Evolutionary conservation across 1,140 invertebrate genomes (phyloP).

Genomic region (Orius insidiosus): DNA sequence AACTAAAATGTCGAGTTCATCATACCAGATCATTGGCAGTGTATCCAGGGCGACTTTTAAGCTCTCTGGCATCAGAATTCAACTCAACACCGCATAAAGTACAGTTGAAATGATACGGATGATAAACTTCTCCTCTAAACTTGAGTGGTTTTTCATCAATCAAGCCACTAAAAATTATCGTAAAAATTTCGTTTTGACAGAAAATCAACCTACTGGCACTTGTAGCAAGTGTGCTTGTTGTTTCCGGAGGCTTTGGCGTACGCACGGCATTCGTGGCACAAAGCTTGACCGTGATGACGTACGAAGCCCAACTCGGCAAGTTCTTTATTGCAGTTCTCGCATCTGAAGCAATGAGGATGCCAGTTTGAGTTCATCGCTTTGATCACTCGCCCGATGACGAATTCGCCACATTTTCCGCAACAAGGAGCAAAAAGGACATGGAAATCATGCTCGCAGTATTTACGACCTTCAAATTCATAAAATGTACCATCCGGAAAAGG

Average conservation of each 20-base stretch:
- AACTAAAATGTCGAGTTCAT: no score
- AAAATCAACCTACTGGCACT: constrained; percentile 76
- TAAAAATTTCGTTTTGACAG: no score
- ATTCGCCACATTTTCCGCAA: constrained; percentile 92
- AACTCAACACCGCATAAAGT: constrained; percentile 72
- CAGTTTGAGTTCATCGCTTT: constrained; percentile 98
- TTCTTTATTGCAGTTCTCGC: constrained; percentile 78
- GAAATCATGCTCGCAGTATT: constrained; percentile 99
- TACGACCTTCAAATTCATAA: constrained; percentile 97
- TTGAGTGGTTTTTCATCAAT: constrained; percentile 94
- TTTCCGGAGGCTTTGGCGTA: constrained; percentile 85
- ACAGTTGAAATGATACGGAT: constrained; percentile 99
- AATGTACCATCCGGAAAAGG: constrained; percentile 96
- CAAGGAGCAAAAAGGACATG: constrained; percentile 96
- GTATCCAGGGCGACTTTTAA: constrained; percentile 74
- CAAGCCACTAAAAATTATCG: constrained; percentile 60
- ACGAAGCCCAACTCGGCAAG: constrained; percentile 95
- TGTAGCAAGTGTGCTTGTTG: constrained; percentile 95
- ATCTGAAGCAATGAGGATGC: constrained; percentile 95
- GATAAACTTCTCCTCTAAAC: constrained; percentile 92
- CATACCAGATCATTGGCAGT: constrained; percentile 73
- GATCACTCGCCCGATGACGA: constrained; percentile 94
- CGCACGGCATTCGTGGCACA: constrained; percentile 95
- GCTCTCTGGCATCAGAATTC: constrained; percentile 83
- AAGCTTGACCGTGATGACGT: constrained; percentile 76